These are phyloP conservation scores for Graphium colonna DNA, from an alignment of 2,888 invertebrate species.

Conservation along the genomic window DNA sequence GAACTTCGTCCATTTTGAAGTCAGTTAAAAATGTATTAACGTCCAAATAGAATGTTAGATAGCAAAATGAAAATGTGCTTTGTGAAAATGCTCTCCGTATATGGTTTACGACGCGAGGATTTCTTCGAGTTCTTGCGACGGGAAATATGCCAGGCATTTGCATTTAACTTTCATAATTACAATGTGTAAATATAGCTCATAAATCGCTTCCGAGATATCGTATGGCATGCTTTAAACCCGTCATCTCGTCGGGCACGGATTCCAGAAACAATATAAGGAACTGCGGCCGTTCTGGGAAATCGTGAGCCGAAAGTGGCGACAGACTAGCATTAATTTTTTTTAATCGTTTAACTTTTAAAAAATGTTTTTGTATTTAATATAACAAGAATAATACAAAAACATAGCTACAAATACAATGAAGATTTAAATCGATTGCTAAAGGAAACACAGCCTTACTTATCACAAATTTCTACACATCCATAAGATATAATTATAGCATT, in stretches of 20 bases:
- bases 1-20: no score
- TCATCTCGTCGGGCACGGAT: conserved; percentile 3
- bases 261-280: conserved; percentile 15
- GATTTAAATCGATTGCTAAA: no score
- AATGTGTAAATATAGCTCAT: conserved; percentile 5
- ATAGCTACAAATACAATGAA: no score
- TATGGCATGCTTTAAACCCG: conserved; percentile 14
- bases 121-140: not conserved
- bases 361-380: no score
- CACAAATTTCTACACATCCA: no score
- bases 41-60: not conserved
- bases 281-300: conserved; percentile 16
- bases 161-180: conserved; percentile 5
- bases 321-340: not conserved
- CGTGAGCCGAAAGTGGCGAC: not conserved
- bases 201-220: conserved; percentile 16
- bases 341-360: no score
- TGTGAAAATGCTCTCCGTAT: not conserved
- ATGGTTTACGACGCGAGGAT: not conserved
- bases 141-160: conserved; percentile 7
- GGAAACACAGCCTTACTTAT: no score
- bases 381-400: no score
- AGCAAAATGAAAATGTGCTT: not conserved
- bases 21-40: no score
- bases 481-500: no score